phyloP scores from a whole-genome alignment of 92 coral and sea anemone species.

The Scolanthus callimorphus region DNA sequence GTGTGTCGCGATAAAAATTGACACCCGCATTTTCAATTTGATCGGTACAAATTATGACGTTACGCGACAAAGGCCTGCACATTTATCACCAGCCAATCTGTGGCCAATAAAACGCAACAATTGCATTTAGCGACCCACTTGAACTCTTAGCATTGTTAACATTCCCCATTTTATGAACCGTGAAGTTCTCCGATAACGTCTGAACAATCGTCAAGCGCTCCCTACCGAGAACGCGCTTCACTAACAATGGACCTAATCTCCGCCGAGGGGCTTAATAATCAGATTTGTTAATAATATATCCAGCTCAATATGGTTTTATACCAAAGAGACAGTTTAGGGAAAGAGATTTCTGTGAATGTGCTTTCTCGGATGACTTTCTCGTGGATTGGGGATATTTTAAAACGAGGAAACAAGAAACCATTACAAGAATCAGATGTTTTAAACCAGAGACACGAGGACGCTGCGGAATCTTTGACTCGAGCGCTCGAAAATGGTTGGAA shows the following conservation, averaged over 20 bases:
- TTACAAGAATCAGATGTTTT: conserved; percentile 26
- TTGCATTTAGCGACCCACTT: too few species aligned
- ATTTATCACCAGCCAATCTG: too few species aligned
- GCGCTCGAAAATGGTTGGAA: conserved; percentile 16
- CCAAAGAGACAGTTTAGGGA: conserved; percentile 19
- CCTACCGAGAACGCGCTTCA: neutral
- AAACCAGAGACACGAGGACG: conserved; percentile 9
- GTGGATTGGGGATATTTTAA: conserved; percentile 19
- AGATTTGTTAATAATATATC: too few species aligned
- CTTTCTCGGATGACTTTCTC: conserved; percentile 19
- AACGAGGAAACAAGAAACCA: conserved; percentile 18
- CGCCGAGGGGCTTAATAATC: too few species aligned
- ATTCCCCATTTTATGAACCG: neutral
- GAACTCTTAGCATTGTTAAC: neutral
- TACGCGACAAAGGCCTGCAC: too few species aligned
- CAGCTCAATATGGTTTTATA: conserved; percentile 13
- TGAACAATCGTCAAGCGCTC: neutral
- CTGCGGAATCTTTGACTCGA: conserved; percentile 8
- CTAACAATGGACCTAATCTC: too few species aligned
- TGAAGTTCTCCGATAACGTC: neutral
- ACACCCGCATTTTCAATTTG: too few species aligned
- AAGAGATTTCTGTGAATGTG: conserved; percentile 3
- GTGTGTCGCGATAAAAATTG: too few species aligned
- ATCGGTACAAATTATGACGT: too few species aligned
- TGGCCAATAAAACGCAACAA: too few species aligned